These are phyloP conservation scores for Lepidochrysops patricia DNA, from an alignment of 2,888 invertebrate species.

Conservation along the genomic window DNA sequence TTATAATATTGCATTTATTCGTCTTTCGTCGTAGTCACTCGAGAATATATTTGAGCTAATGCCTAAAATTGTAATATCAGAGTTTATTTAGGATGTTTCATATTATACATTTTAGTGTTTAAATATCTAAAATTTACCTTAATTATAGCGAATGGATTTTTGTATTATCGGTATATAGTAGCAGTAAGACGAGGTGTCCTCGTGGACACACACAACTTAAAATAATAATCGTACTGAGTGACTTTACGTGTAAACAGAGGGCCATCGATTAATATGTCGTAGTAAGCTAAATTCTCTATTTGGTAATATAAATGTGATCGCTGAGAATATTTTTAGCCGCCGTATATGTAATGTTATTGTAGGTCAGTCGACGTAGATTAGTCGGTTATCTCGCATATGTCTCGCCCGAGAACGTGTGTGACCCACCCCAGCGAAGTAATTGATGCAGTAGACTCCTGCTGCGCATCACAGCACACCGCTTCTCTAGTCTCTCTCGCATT, in stretches of 20 bases:
- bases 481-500: slow-evolving; percentile 71
- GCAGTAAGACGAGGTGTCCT: slow-evolving; percentile 72
- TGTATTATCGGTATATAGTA: slow-evolving; percentile 71
- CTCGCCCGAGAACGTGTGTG: slow-evolving; percentile 41
- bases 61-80: slow-evolving; percentile 75
- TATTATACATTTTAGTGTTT: slow-evolving; percentile 75
- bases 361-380: slow-evolving; percentile 41
- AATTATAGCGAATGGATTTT: slow-evolving; percentile 74
- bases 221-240: slow-evolving; percentile 72
- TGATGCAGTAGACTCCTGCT: slow-evolving; percentile 71
- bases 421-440: slow-evolving; percentile 63
- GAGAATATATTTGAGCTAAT: slow-evolving; percentile 71
- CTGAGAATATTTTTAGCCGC: slow-evolving; percentile 71
- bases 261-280: slow-evolving; percentile 73
- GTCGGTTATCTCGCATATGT: slow-evolving; percentile 47
- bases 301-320: slow-evolving; percentile 72
- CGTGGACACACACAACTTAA: slow-evolving; percentile 69
- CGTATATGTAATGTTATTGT: slow-evolving; percentile 60
- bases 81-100: slow-evolving; percentile 75
- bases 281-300: slow-evolving; percentile 72
- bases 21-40: slow-evolving; percentile 71
- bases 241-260: slow-evolving; percentile 74
- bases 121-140: slow-evolving; percentile 75
- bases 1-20: slow-evolving; percentile 73
- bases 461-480: slow-evolving; percentile 62